Percentiles rank a stretch among this genome's conserved stretches.
Evolutionary conservation across 2,113 vertebrate species (phyloP).

Genomic region (Ophiodon elongatus): DNA sequence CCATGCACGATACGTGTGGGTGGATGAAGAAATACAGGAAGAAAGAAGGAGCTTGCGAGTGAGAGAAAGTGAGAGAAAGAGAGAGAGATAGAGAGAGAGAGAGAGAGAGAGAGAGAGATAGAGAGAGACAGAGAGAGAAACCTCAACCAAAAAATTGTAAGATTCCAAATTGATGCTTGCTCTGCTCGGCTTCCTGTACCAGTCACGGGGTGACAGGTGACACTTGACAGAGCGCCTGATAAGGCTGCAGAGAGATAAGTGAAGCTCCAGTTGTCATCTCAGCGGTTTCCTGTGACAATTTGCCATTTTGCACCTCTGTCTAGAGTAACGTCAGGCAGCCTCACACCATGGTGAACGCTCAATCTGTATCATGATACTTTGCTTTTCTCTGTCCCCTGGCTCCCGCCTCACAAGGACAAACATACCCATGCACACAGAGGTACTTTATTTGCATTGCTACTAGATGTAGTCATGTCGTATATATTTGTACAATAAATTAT

Average conservation of each 20-base stretch:
- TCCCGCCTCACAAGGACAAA: constrained; percentile 1
- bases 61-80: not conserved
- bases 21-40: constrained; percentile 1
- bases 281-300: constrained; percentile 65
- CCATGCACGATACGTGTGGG: not conserved
- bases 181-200: constrained; percentile 67
- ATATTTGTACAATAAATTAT: too few species aligned
- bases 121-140: not conserved
- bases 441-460: not conserved
- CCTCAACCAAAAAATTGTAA: constrained; percentile 17
- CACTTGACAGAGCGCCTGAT: constrained; percentile 60
- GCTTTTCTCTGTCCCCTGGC: not conserved
- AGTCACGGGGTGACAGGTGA: constrained; percentile 57
- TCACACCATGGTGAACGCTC: not conserved
- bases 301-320: constrained; percentile 42
- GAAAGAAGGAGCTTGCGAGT: not conserved
- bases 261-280: constrained; percentile 44
- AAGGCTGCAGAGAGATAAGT: constrained; percentile 66
- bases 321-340: constrained; percentile 9
- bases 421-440: not conserved
- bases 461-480: not conserved
- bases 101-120: too few species aligned
- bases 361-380: not conserved
- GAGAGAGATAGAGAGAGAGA: too few species aligned
- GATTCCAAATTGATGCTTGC: constrained; percentile 45